Percentiles rank a stretch among this genome's conserved stretches.
Evolutionary conservation across 53 echinoderm and acorn worm species (phyloP).

Genomic region (Luidia sarsii): DNA sequence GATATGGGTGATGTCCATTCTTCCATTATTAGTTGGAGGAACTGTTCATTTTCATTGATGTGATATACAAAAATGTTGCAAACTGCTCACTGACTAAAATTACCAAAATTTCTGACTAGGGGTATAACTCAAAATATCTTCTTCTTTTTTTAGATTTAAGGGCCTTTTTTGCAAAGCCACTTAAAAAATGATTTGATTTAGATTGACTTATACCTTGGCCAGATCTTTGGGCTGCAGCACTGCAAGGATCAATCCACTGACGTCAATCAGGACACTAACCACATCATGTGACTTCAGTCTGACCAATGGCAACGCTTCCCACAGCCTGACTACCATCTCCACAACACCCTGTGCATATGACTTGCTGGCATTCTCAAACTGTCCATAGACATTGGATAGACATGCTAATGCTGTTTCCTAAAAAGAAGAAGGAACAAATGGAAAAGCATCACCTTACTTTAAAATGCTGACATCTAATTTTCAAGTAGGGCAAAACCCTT

Average conservation of each 20-base stretch:
- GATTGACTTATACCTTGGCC: conserved; percentile 33
- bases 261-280: conserved; percentile 28
- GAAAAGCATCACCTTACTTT: too few species aligned
- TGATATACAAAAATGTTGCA: background rate
- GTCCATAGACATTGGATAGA: conserved; percentile 37
- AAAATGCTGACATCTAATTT: too few species aligned
- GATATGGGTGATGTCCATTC: too few species aligned
- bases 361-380: conserved; percentile 23
- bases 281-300: conserved; percentile 55
- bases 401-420: conserved; percentile 18
- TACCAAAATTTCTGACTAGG: background rate
- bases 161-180: background rate
- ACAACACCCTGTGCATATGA: conserved; percentile 34
- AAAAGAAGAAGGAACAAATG: background rate
- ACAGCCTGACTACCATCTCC: conserved; percentile 45
- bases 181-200: background rate
- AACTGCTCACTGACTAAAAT: background rate
- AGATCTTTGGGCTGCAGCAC: conserved; percentile 23
- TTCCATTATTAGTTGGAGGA: background rate
- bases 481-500: too few species aligned
- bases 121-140: background rate
- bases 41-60: background rate
- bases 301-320: conserved; percentile 73
- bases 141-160: too few species aligned
- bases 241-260: conserved; percentile 50